phyloP scores from a whole-genome alignment of 2,797 vertebrate genomes.

The Ptychobarbus kaznakovi region DNA sequence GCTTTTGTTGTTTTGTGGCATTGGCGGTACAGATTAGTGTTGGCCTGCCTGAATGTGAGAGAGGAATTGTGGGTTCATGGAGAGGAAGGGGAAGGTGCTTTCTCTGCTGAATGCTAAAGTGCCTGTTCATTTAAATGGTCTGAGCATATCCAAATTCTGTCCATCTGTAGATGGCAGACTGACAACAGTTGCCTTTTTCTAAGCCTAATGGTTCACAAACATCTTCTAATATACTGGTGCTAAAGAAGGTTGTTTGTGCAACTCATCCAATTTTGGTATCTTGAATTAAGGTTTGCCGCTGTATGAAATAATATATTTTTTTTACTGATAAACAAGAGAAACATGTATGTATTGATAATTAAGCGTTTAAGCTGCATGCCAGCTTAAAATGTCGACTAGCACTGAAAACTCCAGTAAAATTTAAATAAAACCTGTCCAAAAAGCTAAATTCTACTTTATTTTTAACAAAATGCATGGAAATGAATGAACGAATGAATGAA shows the following conservation, averaged over 20 bases:
- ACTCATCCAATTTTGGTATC: background rate
- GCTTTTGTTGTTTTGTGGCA: conserved; percentile 27
- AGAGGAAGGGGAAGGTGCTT: background rate
- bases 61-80: conserved; percentile 14
- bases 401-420: too few species aligned
- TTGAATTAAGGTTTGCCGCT: too few species aligned
- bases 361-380: too few species aligned
- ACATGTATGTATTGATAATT: background rate
- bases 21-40: conserved; percentile 31
- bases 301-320: too few species aligned
- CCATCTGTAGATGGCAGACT: background rate
- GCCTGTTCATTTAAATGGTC: background rate
- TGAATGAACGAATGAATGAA: too few species aligned
- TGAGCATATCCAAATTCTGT: background rate
- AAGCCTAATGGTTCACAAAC: background rate
- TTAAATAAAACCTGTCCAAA: too few species aligned
- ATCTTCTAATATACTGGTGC: background rate
- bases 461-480: background rate
- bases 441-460: background rate
- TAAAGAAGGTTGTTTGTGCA: background rate
- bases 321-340: background rate
- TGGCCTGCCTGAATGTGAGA: conserved; percentile 13
- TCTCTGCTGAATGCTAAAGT: conserved; percentile 12
- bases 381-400: too few species aligned
- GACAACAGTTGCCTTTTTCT: background rate